These are phyloP conservation scores for Lucilia cuprina DNA, from an alignment of 1,140 invertebrate species.

Conservation along the genomic window DNA sequence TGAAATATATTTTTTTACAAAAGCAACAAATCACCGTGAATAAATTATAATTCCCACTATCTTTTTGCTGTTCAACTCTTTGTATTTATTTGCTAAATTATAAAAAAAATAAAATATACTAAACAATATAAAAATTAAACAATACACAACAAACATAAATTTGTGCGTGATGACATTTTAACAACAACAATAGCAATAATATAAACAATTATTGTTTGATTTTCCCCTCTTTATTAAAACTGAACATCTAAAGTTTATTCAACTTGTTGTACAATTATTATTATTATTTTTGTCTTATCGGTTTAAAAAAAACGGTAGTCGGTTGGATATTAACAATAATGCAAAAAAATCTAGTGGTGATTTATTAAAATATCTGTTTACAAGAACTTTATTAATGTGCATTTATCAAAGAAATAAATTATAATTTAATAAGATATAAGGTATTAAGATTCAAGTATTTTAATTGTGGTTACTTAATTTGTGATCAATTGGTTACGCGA, in stretches of 20 bases:
- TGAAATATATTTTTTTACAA: not conserved
- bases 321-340: no score
- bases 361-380: no score
- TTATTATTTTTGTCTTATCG: no score
- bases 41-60: not conserved
- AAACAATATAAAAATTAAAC: not conserved
- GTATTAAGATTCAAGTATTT: no score
- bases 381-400: no score
- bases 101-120: not conserved
- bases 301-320: no score
- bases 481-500: no score
- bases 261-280: not conserved
- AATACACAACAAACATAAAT: not conserved
- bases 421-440: no score
- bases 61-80: not conserved
- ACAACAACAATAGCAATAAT: no score
- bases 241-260: not conserved
- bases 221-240: not conserved
- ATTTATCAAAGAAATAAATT: no score
- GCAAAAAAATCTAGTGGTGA: no score
- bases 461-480: no score
- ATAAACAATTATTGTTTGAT: not conserved
- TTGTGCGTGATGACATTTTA: constrained; percentile 11
- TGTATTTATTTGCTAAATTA: not conserved
- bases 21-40: not conserved